Evolutionary conservation across 2,888 invertebrate genomes (phyloP).

Genomic region (Drosophila neoperkinsi): DNA sequence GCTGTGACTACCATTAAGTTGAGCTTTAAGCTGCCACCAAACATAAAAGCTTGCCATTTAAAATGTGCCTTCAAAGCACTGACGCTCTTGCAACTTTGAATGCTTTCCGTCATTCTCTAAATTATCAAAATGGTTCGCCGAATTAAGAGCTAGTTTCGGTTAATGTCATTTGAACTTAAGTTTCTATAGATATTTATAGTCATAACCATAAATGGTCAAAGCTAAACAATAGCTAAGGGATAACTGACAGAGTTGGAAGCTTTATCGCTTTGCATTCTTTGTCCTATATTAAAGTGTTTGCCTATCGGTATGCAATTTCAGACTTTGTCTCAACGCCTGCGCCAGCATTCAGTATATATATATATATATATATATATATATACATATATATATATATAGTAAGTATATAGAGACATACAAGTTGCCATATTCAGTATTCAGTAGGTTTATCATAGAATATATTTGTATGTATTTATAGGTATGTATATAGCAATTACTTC

Average conservation of each 20-base stretch:
- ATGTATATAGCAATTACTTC: slow-evolving; percentile 1
- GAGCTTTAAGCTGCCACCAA: slow-evolving; percentile 1
- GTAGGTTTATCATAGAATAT: slow-evolving; percentile 1
- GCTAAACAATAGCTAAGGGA: slow-evolving; percentile 2
- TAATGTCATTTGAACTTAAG: background rate
- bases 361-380: slow-evolving; percentile 8
- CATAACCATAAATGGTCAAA: slow-evolving; percentile 3
- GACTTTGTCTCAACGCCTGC: slow-evolving; percentile 57
- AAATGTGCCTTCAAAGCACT: background rate
- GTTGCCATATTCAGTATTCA: slow-evolving; percentile 17
- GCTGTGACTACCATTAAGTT: background rate
- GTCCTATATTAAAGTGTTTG: slow-evolving; percentile 20
- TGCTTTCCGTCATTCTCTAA: background rate
- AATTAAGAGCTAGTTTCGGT: background rate
- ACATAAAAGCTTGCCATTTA: background rate
- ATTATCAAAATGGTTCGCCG: background rate
- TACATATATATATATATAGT: slow-evolving; percentile 4
- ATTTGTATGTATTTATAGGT: background rate
- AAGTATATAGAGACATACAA: slow-evolving; percentile 5
- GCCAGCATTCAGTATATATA: slow-evolving; percentile 23
- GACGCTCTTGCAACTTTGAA: background rate
- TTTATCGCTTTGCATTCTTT: slow-evolving; percentile 5
- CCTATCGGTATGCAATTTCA: slow-evolving; percentile 46
- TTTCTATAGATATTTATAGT: background rate
- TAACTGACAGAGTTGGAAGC: slow-evolving; percentile 20